Evolutionary conservation across 2,888 invertebrate species (phyloP), one percentile per base, ranked within the genome.

Genomic region (Omphaloscelis lunosa): DNA sequence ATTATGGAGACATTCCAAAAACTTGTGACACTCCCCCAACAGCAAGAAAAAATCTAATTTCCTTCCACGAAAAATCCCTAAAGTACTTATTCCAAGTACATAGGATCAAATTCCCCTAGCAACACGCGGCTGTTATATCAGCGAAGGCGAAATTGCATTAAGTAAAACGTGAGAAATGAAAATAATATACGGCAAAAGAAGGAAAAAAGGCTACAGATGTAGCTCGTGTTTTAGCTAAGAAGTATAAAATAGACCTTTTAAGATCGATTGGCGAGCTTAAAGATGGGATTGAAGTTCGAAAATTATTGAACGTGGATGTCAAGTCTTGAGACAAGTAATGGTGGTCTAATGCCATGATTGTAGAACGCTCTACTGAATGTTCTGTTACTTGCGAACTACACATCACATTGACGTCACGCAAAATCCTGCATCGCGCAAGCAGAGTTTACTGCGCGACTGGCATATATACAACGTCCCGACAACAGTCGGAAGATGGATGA

Each of bases 131-230:
- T 45, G 83, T 65, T 72, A 86, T 66, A 83, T 85, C 82, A 75
- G 74, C 74, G 86, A 12, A 68, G 79, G 27, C 61, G 53, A 84
- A 84, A 84, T 86, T 86, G 86, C 79, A 86, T 84, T 86, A 86
- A 79, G 61, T 79, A 72, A 73, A 86, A 86, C 72, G 72, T 72
- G 74, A 74, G 69, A 83, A 83, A 75, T 86, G 72, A 79, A 67
- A 67, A 71, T 72, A 74, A 75, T 78, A 72, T 86, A 72, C 56
- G 71, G 45, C 68, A 82, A 84, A 85, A 75, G 63, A 59, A 45
- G 58, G 34, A 23, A 80, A 82, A 80, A 83, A 20, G 3, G 15
- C 45, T 61, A 76, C 56, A 58, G 76, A 72, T 9, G 69, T 70
- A 67, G 39, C 81, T 67, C 29, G 51, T 45, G 20, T 62, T 74